phyloP scores from a whole-genome alignment of 2,888 invertebrate genomes.

The Hirtodrosophila histrioides region DNA sequence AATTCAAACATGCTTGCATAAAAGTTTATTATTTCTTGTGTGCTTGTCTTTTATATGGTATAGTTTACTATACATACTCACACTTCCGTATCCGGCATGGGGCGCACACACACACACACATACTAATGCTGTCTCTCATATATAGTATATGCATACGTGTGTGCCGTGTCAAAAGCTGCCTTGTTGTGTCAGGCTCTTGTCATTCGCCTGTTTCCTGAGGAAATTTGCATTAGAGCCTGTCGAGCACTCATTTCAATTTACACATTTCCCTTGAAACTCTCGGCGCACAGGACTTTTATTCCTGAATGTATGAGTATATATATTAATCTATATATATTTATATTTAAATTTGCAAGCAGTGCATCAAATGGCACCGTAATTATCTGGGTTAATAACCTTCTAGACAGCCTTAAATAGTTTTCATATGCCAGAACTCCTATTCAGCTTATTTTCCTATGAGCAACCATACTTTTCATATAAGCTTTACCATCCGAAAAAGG shows the following conservation, averaged over 20 bases:
- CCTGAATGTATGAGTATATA: too few relatives aligned
- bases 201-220: conserved; percentile 53
- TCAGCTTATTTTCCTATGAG: too few relatives aligned
- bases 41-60: conserved; percentile 30
- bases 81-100: conserved; percentile 54
- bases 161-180: conserved; percentile 11
- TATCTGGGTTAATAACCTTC: too few relatives aligned
- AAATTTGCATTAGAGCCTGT: conserved; percentile 65
- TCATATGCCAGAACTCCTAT: too few relatives aligned
- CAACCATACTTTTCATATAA: too few relatives aligned
- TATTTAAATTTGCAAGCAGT: too few relatives aligned
- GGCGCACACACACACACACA: conserved; percentile 8
- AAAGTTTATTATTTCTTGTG: conserved; percentile 7
- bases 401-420: too few relatives aligned
- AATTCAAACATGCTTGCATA: background rate
- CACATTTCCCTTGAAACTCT: conserved; percentile 25
- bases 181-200: conserved; percentile 36
- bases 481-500: too few relatives aligned
- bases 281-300: too few relatives aligned
- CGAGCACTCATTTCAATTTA: conserved; percentile 32
- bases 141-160: conserved; percentile 13
- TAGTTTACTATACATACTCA: conserved; percentile 4
- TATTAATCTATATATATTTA: too few relatives aligned
- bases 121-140: background rate
- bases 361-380: too few relatives aligned